phyloP scores from a whole-genome alignment of 2,797 vertebrate genomes.

The Gobio occitaniae region DNA sequence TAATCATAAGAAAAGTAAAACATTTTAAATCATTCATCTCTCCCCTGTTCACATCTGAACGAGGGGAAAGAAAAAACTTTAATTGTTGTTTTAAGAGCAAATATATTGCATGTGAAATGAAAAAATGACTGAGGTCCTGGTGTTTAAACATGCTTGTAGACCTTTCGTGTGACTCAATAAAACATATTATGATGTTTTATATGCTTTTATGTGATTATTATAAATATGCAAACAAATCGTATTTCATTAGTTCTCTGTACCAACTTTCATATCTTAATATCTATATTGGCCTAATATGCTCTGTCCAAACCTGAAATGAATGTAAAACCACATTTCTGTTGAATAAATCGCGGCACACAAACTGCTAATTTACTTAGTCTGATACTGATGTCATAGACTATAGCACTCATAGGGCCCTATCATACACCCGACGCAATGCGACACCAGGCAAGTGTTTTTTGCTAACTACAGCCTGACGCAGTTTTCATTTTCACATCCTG shows the following conservation, averaged over 20 bases:
- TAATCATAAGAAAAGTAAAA: background rate
- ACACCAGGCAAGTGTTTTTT: too few relatives aligned
- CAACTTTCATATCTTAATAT: background rate
- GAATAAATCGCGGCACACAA: background rate
- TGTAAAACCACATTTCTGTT: background rate
- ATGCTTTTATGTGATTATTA: background rate
- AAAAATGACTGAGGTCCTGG: constrained; percentile 52
- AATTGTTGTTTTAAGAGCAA: constrained; percentile 35
- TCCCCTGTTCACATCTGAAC: constrained; percentile 5
- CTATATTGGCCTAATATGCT: background rate
- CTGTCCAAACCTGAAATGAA: background rate
- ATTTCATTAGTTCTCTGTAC: background rate
- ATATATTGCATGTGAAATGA: constrained; percentile 63
- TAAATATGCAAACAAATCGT: background rate
- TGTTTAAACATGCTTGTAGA: constrained; percentile 53
- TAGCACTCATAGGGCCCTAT: too few relatives aligned
- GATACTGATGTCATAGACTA: too few relatives aligned
- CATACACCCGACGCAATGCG: too few relatives aligned
- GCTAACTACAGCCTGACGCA: too few relatives aligned
- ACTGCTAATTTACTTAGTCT: background rate
- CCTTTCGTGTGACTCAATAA: constrained; percentile 63
- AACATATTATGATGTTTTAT: constrained; percentile 49
- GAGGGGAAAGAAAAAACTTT: background rate
- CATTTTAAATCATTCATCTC: background rate
- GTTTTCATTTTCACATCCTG: too few relatives aligned